Conservation (phyloP, 1,140 invertebrate species). For the Lordiphosa collinella region DNA sequence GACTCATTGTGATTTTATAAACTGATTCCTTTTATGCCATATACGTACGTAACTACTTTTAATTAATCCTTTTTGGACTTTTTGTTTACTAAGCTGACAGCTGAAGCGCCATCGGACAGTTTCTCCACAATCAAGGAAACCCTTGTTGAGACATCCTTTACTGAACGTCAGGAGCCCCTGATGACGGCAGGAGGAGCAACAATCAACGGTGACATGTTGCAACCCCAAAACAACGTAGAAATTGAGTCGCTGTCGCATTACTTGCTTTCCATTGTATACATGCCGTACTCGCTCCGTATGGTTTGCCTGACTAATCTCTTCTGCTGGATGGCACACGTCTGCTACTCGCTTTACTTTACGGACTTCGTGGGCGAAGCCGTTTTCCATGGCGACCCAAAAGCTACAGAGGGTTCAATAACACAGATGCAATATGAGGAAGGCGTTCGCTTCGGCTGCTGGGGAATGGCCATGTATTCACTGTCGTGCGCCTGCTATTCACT, state of each 20-base stretch:
- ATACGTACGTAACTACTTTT: conserved; percentile 3
- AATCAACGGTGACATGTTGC: not conserved
- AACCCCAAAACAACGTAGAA: conserved; percentile 28
- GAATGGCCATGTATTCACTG: conserved; percentile 97
- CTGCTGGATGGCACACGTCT: conserved; percentile 98
- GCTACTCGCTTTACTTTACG: conserved; percentile 97
- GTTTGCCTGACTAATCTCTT: conserved; percentile 97
- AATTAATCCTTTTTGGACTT: conserved; percentile 15
- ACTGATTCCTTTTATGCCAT: conserved; percentile 3
- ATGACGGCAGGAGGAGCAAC: conserved; percentile 4
- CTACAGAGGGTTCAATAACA: conserved; percentile 83
- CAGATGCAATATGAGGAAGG: conserved; percentile 91
- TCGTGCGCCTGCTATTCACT: conserved; percentile 96
- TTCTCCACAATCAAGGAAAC: conserved; percentile 14
- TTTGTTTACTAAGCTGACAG: conserved; percentile 15
- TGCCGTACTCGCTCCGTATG: conserved; percentile 92
- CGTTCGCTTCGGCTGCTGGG: conserved; percentile 96
- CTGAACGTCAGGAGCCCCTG: conserved; percentile 12
- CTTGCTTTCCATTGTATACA: conserved; percentile 91
- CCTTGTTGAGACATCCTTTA: conserved; percentile 53
- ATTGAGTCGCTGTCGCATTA: conserved; percentile 85
- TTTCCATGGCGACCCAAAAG: conserved; percentile 94
- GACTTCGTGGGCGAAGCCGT: conserved; percentile 98
- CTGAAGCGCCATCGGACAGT: conserved; percentile 7
- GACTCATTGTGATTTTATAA: no score